phyloP scores from a whole-genome alignment of 2,113 vertebrate species.

The Alethe castanea region DNA sequence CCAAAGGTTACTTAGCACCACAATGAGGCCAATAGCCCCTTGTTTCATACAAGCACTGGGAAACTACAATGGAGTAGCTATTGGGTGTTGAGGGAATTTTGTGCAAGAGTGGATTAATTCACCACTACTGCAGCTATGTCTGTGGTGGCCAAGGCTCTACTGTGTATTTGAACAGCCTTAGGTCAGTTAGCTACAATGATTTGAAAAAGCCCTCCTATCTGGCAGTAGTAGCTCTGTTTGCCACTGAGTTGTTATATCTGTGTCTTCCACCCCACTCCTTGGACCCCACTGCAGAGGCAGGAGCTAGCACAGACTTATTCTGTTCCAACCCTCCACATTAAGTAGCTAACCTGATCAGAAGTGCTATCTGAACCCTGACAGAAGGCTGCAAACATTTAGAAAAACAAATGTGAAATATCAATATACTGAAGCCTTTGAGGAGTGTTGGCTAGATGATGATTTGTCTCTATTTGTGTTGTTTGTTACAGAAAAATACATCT shows the following conservation, averaged over 20 bases:
- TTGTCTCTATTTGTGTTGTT: not conserved
- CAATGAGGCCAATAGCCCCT: not conserved
- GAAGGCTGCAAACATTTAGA: not conserved
- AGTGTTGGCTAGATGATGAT: not conserved
- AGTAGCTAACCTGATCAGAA: not conserved
- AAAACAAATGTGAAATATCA: not conserved
- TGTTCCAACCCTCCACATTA: not conserved
- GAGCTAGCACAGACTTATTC: not conserved
- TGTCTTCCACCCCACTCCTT: not conserved
- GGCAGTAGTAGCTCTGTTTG: not conserved
- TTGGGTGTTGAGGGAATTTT: not conserved
- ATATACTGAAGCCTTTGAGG: not conserved
- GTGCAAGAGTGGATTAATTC: not conserved
- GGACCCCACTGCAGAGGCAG: not conserved
- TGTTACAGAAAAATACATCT: conserved; percentile 60
- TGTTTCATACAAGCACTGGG: not conserved
- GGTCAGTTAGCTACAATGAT: not conserved
- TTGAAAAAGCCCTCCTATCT: not conserved
- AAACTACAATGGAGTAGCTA: not conserved
- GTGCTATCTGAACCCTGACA: not conserved
- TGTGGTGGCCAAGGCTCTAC: not conserved
- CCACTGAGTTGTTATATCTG: not conserved
- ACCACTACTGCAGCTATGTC: not conserved
- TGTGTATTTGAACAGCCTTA: not conserved
- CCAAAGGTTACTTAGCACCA: not conserved